Evolutionary conservation across 2,113 vertebrate species (phyloP).

Genomic region (Psilopsiagon aurifrons): DNA sequence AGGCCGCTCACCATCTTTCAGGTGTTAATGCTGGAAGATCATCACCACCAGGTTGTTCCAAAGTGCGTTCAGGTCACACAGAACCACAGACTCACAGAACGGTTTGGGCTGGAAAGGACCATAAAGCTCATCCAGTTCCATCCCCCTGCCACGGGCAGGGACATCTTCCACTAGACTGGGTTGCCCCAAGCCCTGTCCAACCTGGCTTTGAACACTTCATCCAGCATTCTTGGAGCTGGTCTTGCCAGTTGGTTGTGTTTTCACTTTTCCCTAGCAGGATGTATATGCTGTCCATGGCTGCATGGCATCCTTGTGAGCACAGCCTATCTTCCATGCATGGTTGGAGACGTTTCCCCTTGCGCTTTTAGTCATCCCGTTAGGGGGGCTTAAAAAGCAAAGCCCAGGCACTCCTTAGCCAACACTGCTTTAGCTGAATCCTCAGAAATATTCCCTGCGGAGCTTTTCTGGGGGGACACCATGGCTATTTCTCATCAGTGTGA

Average conservation of each 20-base stretch:
- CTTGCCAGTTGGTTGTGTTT: neutral
- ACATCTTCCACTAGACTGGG: neutral
- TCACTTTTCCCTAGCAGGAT: neutral
- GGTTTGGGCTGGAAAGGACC: neutral
- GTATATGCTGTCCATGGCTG: fast-evolving
- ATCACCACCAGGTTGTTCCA: neutral
- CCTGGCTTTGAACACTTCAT: neutral
- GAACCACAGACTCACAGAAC: neutral
- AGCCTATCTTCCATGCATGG: fast-evolving
- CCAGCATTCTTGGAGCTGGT: neutral
- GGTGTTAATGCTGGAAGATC: fast-evolving
- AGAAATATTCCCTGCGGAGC: neutral
- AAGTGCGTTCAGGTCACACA: neutral
- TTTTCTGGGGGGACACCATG: fast-evolving
- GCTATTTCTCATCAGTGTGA: neutral
- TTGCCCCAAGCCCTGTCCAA: neutral
- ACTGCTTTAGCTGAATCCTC: neutral
- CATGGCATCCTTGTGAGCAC: fast-evolving
- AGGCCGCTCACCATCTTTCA: neutral
- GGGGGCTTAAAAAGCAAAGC: neutral
- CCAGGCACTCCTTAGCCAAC: neutral
- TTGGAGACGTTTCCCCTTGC: neutral
- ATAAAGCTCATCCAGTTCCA: neutral
- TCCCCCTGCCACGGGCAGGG: neutral
- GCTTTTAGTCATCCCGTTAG: fast-evolving